Evolutionary conservation across 2,797 vertebrate genomes (phyloP).

Genomic region (Nannoperca australis): DNA sequence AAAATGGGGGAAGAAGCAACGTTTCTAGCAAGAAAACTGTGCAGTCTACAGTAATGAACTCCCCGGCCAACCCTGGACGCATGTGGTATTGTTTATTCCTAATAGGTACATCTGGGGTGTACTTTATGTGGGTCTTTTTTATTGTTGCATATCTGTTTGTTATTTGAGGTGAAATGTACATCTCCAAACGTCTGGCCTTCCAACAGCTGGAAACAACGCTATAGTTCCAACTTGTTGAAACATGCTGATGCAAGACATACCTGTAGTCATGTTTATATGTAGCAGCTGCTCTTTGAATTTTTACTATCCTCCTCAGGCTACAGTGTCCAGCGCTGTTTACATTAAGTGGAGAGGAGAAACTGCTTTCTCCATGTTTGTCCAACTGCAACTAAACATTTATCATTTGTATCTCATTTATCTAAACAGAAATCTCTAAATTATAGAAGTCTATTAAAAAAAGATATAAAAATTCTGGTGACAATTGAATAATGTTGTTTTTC

Average conservation of each 20-base stretch:
- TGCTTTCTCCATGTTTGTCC: conserved; percentile 12
- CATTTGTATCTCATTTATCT: conserved; percentile 3
- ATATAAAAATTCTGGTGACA: neutral
- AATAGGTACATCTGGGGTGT: conserved; percentile 20
- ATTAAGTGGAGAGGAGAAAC: neutral
- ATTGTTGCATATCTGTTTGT: conserved; percentile 44
- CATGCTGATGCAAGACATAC: conserved; percentile 47
- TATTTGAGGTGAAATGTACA: conserved; percentile 48
- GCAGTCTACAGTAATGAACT: conserved; percentile 40
- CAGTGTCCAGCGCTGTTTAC: conserved; percentile 17
- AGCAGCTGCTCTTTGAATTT: conserved; percentile 64
- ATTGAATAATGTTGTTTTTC: conserved; percentile 10
- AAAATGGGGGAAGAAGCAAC: neutral
- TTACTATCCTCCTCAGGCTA: conserved; percentile 45
- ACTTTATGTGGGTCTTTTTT: conserved; percentile 49
- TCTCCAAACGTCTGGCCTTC: conserved; percentile 50
- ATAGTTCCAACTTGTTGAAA: conserved; percentile 50
- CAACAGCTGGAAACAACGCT: conserved; percentile 46
- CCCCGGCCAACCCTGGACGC: conserved; percentile 24
- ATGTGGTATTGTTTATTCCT: conserved; percentile 57
- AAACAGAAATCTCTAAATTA: conserved; percentile 20
- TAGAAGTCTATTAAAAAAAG: neutral
- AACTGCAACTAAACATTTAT: conserved; percentile 7
- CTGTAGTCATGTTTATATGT: conserved; percentile 49
- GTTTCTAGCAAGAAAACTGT: conserved; percentile 35